Percentiles rank a stretch among this genome's conserved stretches.
phyloP scores from a whole-genome alignment of 1,140 invertebrate genomes.

The Apocrypta bakeri region DNA sequence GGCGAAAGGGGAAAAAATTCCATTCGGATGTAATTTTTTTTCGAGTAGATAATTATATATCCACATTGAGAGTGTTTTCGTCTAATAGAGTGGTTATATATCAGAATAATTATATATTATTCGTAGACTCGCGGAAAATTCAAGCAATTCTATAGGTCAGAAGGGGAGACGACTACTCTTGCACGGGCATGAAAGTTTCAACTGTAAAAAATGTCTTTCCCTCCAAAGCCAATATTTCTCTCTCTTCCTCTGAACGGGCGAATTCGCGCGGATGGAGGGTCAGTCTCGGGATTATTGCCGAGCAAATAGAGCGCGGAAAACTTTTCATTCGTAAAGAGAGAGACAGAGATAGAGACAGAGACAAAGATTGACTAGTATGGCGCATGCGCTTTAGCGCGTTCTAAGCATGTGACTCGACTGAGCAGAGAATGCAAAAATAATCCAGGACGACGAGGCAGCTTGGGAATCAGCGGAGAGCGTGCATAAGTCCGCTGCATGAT shows the following conservation, averaged over 20 bases:
- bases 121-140: no score
- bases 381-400: background rate
- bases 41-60: no score
- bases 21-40: no score
- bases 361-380: background rate
- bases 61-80: no score
- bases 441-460: background rate
- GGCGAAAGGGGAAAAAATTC: no score
- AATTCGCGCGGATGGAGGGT: background rate
- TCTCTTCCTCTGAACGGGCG: background rate
- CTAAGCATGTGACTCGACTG: background rate
- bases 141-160: no score
- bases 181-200: slow-evolving; percentile 6
- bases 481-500: background rate
- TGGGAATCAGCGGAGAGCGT: background rate
- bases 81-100: no score
- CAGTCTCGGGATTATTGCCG: slow-evolving; percentile 25
- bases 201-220: slow-evolving; percentile 6
- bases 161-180: no score
- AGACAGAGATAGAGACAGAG: no score
- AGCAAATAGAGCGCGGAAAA: slow-evolving; percentile 31
- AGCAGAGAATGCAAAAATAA: slow-evolving; percentile 9
- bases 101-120: no score
- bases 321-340: background rate
- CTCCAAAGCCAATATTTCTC: background rate